A percentile compares a stretch with the other conserved stretches of the same genome.
Conservation (phyloP, 1,140 invertebrate genomes). For the Drosophila tristis region DNA sequence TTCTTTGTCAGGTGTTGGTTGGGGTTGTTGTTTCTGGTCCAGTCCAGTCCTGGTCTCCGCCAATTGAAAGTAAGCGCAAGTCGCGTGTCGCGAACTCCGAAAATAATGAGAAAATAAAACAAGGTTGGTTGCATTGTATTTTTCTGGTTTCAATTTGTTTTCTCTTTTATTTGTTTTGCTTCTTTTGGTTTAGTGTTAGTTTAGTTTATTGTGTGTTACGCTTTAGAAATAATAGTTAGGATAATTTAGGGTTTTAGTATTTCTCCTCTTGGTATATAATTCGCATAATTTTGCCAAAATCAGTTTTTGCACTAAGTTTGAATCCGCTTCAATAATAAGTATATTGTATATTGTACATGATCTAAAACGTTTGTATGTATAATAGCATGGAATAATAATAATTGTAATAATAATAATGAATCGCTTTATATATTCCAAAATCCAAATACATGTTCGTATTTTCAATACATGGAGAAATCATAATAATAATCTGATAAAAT, state of each 20-base stretch:
- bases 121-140: slow-evolving; percentile 62
- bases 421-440: slow-evolving; percentile 36
- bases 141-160: slow-evolving; percentile 66
- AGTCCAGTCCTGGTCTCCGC: slow-evolving; percentile 57
- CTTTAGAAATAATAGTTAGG: slow-evolving; percentile 74
- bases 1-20: slow-evolving; percentile 53
- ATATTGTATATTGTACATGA: slow-evolving; percentile 72
- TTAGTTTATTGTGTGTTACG: slow-evolving; percentile 58
- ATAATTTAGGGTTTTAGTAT: slow-evolving; percentile 67
- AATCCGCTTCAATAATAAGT: slow-evolving; percentile 45
- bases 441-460: slow-evolving; percentile 77
- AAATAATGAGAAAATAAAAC: slow-evolving; percentile 71
- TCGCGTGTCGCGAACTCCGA: slow-evolving; percentile 31
- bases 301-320: slow-evolving; percentile 72
- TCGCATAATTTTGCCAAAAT: slow-evolving; percentile 82
- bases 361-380: slow-evolving; percentile 71
- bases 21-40: slow-evolving; percentile 30
- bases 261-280: slow-evolving; percentile 54
- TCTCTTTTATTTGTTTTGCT: slow-evolving; percentile 71
- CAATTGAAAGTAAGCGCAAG: slow-evolving; percentile 54
- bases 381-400: slow-evolving; percentile 77
- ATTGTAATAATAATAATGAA: slow-evolving; percentile 49
- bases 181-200: slow-evolving; percentile 48
- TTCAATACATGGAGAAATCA: slow-evolving; percentile 70
- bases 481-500: slow-evolving; percentile 27